Evolutionary conservation across 2,113 vertebrate species (phyloP), one percentile per base, ranked within the genome.

Genomic region (Grammomys surdaster): DNA sequence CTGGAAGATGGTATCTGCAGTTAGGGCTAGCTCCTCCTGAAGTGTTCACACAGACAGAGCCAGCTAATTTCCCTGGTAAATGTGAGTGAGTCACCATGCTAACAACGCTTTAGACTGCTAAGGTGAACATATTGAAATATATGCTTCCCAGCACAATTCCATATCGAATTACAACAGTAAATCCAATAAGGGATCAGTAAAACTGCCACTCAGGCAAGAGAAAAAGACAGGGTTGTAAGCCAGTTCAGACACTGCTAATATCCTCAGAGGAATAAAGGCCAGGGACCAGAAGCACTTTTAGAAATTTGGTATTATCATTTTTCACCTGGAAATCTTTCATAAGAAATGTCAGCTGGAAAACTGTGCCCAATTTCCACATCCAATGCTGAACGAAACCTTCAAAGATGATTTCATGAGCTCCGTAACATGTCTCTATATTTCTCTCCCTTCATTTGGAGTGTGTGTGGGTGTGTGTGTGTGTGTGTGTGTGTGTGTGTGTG

Each of bases 371-470:
- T 96, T 90, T 94, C 60, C 63, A 98, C 92, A 97, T 94, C 93
- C 97, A 98, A 96, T 97, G 91, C 97, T 93, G 96, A 96, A 96
- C 43, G 24, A 92, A 86, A 73, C 48, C 69, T 67, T 90, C 72
- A 95, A 89, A 98, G 90, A 97, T 97, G 94, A 96, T 96, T 93
- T 94, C 90, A 95, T 98, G 95, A 97, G 93, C 96, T 98, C 97
- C 97, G 91, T 96, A 96, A 98, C 77, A 95, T 97, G 97, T 98
- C 95, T 97, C 97, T 97, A 92, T 94, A 95, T 87, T 70, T 93
- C 95, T 98, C 94, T 20, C 40, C 40, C 22, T 75, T 75, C 22
- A 0, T 75, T 75, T 75, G 40, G n/a, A 40, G 22, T 16, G 58
- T 19, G 17, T 58, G 56, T 20, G 22, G 3, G 60, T 19, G 56